These are phyloP conservation scores for Drosophila santomea DNA, from an alignment of 1,140 invertebrate species.

Conservation along the genomic window DNA sequence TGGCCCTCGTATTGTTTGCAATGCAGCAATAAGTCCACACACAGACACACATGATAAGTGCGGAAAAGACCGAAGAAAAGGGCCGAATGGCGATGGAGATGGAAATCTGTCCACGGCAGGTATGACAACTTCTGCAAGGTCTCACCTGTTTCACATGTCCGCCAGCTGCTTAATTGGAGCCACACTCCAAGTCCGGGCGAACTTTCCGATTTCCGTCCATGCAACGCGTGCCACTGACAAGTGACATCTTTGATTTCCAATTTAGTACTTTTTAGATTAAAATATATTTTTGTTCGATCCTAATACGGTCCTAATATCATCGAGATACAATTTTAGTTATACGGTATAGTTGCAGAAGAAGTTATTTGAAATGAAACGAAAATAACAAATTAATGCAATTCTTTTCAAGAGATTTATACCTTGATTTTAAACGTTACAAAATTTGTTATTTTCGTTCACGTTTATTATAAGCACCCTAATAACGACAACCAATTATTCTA, in stretches of 20 bases:
- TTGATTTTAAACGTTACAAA: neutral
- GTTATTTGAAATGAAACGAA: no score
- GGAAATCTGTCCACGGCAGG: constrained; percentile 18
- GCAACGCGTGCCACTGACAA: constrained; percentile 43
- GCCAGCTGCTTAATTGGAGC: constrained; percentile 45
- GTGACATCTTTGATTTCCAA: constrained; percentile 42
- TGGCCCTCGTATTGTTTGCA: constrained; percentile 25
- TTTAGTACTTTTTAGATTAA: neutral
- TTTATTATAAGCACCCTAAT: neutral
- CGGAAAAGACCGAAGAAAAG: constrained; percentile 2
- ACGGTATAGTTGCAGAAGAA: no score
- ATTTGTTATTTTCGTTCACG: neutral
- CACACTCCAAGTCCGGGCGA: constrained; percentile 16
- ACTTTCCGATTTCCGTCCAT: constrained; percentile 30
- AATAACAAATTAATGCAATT: no score
- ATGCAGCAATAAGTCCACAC: constrained; percentile 18
- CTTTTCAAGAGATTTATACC: no score
- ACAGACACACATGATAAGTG: constrained; percentile 11
- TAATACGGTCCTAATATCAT: neutral
- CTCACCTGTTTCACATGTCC: constrained; percentile 23
- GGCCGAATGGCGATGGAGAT: neutral
- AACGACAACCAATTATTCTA: no score
- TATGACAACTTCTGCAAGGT: constrained; percentile 18
- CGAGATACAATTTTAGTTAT: no score
- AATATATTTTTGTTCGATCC: neutral